Evolutionary conservation across 2,888 invertebrate species (phyloP).

Genomic region (Diarsia brunnea): DNA sequence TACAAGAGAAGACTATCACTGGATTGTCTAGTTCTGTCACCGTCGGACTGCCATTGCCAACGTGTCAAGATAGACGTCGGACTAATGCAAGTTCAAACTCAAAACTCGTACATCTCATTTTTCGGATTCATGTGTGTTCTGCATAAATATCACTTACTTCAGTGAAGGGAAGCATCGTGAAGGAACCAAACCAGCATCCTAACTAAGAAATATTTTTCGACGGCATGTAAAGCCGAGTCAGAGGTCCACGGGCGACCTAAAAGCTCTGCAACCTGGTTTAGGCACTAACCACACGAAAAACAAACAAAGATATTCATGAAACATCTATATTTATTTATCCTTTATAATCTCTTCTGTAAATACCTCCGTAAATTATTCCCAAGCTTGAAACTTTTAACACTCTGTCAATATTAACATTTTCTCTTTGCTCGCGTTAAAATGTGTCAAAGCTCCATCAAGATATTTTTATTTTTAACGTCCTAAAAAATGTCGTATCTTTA

Average conservation of each 20-base stretch:
- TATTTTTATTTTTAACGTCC: slow-evolving; percentile 13
- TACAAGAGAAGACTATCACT: too few species aligned
- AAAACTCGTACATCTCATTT: too few species aligned
- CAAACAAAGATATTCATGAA: not conserved
- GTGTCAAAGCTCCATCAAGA: not conserved
- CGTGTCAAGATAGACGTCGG: not conserved
- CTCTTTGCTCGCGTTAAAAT: slow-evolving; percentile 9
- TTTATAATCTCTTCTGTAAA: not conserved
- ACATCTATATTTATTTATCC: not conserved
- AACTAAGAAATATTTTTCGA: not conserved
- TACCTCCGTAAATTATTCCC: not conserved
- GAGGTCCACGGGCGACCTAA: not conserved
- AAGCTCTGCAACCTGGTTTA: not conserved
- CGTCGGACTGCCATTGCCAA: not conserved
- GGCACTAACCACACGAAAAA: not conserved
- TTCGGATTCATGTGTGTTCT: too few species aligned
- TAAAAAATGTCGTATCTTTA: not conserved
- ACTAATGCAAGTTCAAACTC: not conserved
- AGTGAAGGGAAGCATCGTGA: not conserved
- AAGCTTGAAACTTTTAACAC: slow-evolving; percentile 11
- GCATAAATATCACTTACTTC: not conserved
- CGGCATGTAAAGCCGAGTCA: not conserved
- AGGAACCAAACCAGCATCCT: not conserved
- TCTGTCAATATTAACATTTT: slow-evolving; percentile 21
- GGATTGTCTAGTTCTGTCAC: not conserved